phyloP scores from a whole-genome alignment of 2,888 invertebrate species.

The Mesorhabditis spiculigera region DNA sequence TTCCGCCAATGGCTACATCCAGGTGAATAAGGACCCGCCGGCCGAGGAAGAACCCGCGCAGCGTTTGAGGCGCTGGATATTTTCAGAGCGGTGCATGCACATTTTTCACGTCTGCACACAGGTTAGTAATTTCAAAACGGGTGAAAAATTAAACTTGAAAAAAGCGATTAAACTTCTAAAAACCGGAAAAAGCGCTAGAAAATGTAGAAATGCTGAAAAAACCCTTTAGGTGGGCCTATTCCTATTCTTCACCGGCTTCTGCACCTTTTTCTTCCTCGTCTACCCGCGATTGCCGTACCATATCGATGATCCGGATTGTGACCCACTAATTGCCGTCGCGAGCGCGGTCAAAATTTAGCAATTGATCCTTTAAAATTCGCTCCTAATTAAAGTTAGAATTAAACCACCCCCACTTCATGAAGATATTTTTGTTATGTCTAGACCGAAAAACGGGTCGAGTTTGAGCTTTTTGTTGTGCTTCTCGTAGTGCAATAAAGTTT shows the following conservation, averaged over 20 bases:
- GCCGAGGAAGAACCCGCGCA: not conserved
- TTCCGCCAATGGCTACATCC: not conserved
- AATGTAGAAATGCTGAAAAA: not conserved
- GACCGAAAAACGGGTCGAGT: too few relatives aligned
- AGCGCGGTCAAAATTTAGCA: not conserved
- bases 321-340: not conserved
- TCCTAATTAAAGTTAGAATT: not conserved
- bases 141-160: not conserved
- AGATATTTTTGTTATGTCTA: too few relatives aligned
- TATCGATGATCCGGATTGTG: not conserved
- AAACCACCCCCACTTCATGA: too few relatives aligned
- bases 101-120: not conserved
- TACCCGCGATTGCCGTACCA: not conserved
- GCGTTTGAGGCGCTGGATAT: not conserved
- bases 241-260: not conserved
- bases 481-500: too few relatives aligned
- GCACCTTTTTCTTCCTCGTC: conserved; percentile 3
- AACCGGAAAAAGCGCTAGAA: too few relatives aligned
- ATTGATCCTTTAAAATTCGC: not conserved
- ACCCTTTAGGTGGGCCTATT: not conserved
- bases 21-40: not conserved
- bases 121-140: not conserved
- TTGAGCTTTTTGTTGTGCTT: too few relatives aligned
- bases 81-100: not conserved
- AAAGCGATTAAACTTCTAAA: not conserved